Evolutionary conservation across 2,797 vertebrate genomes (phyloP).

Genomic region (Hephaestus fuliginosus): DNA sequence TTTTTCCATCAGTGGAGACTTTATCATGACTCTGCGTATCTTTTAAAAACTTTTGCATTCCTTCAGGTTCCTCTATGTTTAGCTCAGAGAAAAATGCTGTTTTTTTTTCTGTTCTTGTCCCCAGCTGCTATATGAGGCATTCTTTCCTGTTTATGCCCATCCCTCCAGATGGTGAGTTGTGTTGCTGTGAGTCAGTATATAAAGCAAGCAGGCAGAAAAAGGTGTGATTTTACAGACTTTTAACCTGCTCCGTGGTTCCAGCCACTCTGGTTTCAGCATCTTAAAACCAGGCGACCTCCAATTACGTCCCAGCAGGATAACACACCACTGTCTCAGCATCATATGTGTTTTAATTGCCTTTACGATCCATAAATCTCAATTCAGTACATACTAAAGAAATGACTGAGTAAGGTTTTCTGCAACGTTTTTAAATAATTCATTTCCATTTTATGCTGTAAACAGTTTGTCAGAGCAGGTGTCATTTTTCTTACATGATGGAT

Average conservation of each 20-base stretch:
- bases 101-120: not conserved
- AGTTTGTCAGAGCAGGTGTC: conserved; percentile 31
- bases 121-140: conserved; percentile 24
- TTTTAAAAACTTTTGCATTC: conserved; percentile 32
- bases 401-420: conserved; percentile 12
- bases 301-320: conserved; percentile 51
- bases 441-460: conserved; percentile 23
- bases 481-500: conserved; percentile 44
- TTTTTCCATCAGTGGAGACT: conserved; percentile 15
- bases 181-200: conserved; percentile 43
- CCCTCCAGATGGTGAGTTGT: conserved; percentile 49
- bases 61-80: conserved; percentile 6
- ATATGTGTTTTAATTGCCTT: conserved; percentile 44
- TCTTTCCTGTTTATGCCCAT: conserved; percentile 37
- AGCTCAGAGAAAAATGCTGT: not conserved
- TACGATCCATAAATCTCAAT: conserved; percentile 41
- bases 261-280: conserved; percentile 37
- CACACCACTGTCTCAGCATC: conserved; percentile 41
- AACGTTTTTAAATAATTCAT: conserved; percentile 32
- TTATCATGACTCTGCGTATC: not conserved
- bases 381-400: not conserved
- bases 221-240: conserved; percentile 57
- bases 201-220: conserved; percentile 41
- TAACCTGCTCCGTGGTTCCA: conserved; percentile 36
- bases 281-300: conserved; percentile 38